Percentiles rank a stretch among this genome's conserved stretches.
phyloP scores from a whole-genome alignment of 1,140 invertebrate genomes.

The Drosophila kikkawai region DNA sequence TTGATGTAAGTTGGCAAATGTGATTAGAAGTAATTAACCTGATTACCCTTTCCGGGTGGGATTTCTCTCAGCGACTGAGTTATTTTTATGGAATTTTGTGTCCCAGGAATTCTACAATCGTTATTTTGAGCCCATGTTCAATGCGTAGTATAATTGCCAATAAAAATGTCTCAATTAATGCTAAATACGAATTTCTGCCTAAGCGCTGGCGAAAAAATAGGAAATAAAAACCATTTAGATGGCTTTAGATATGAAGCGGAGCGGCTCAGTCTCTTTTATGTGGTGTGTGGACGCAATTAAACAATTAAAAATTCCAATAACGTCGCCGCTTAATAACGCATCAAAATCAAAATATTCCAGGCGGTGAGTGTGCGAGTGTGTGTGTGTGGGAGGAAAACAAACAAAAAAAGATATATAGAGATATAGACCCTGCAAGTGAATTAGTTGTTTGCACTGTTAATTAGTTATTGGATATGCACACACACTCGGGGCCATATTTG shows the following conservation, averaged over 20 bases:
- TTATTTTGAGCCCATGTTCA: slow-evolving; percentile 7
- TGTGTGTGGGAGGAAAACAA: not conserved
- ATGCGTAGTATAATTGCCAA: slow-evolving; percentile 36
- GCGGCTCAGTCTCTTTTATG: slow-evolving; percentile 65
- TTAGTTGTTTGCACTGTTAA: slow-evolving; percentile 64
- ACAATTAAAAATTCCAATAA: slow-evolving; percentile 76
- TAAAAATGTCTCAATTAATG: slow-evolving; percentile 55
- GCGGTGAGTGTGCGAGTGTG: not conserved
- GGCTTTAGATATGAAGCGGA: slow-evolving; percentile 28
- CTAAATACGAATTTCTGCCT: slow-evolving; percentile 45
- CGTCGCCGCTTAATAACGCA: slow-evolving; percentile 73
- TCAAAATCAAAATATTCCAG: slow-evolving; percentile 62
- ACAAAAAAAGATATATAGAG: not conserved
- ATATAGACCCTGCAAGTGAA: slow-evolving; percentile 21
- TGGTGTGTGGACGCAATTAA: slow-evolving; percentile 65
- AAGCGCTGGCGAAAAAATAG: slow-evolving; percentile 39
- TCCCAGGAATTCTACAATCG: slow-evolving; percentile 4
- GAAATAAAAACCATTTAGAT: slow-evolving; percentile 33
- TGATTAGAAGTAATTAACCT: slow-evolving; percentile 24
- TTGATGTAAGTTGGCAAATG: slow-evolving; percentile 11
- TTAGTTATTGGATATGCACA: slow-evolving; percentile 62
- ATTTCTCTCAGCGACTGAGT: not conserved
- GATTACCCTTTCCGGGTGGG: slow-evolving; percentile 9
- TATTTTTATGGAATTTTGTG: slow-evolving; percentile 4
- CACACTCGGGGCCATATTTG: slow-evolving; percentile 34